Conservation (phyloP, 2,797 vertebrate species). For the Gallinago stenura region DNA sequence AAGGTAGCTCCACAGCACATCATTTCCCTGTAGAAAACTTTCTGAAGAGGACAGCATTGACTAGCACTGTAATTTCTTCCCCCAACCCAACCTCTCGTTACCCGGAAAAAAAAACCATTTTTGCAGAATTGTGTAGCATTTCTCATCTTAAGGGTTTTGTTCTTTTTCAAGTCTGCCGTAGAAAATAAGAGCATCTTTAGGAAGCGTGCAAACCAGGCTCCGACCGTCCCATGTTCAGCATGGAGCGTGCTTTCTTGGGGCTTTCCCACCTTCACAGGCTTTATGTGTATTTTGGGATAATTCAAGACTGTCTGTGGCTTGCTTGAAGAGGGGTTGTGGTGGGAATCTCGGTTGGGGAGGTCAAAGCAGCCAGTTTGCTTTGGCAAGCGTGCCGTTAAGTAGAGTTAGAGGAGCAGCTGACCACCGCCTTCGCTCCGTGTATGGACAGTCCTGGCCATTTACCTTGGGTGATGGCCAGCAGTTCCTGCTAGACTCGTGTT, state of each 20-base stretch:
- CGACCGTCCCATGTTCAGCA: not conserved
- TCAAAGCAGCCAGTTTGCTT: conserved; percentile 13
- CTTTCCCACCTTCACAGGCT: not conserved
- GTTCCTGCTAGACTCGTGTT: not conserved
- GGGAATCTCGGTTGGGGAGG: not conserved
- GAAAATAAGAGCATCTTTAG: not conserved
- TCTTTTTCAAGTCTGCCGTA: not conserved
- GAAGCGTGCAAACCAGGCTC: not conserved
- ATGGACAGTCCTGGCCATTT: not conserved
- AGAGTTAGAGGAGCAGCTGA: not conserved
- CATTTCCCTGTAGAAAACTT: not conserved
- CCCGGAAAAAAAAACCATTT: not conserved
- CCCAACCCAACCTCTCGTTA: not conserved
- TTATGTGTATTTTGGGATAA: not conserved
- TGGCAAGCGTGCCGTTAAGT: not conserved
- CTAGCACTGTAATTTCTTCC: not conserved
- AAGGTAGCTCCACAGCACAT: not conserved
- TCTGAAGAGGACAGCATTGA: not conserved
- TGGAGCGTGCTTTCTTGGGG: not conserved
- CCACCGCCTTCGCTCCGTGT: rapidly evolving
- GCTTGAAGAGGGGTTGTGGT: not conserved
- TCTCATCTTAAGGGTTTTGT: not conserved
- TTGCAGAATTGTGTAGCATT: not conserved
- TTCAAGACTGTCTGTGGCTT: not conserved
- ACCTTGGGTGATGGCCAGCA: conserved; percentile 31